Percentiles rank a stretch among this genome's conserved stretches.
Conservation (phyloP, 2,113 vertebrate genomes). For the Jaculus jaculus region DNA sequence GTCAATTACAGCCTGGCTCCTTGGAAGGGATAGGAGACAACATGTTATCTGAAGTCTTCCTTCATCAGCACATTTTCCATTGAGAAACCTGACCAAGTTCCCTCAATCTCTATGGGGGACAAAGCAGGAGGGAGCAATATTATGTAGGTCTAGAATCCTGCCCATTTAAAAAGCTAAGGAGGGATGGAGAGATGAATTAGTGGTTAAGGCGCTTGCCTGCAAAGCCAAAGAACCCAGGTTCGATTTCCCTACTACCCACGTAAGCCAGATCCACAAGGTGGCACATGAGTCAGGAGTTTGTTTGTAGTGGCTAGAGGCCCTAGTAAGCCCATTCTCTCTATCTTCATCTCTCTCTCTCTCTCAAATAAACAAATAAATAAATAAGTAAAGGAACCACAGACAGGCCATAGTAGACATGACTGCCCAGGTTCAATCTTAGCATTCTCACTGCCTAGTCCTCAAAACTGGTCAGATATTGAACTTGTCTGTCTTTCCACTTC, state of each 20-base stretch:
- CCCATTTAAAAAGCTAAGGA: background rate
- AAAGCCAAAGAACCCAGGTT: no score
- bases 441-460: no score
- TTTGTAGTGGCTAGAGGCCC: no score
- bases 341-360: no score
- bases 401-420: fast-evolving
- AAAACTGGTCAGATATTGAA: background rate
- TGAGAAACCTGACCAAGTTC: background rate
- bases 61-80: background rate
- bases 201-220: no score
- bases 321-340: no score
- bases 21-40: background rate
- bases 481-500: background rate
- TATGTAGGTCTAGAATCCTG: background rate
- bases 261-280: no score
- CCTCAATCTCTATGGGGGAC: fast-evolving
- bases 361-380: no score
- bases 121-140: background rate
- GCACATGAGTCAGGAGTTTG: no score
- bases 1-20: background rate
- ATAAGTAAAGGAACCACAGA: background rate
- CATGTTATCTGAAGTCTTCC: background rate
- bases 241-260: no score
- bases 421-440: no score
- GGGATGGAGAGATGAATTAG: no score